Conservation (phyloP, 2,113 vertebrate species). For the Proteles cristata region DNA sequence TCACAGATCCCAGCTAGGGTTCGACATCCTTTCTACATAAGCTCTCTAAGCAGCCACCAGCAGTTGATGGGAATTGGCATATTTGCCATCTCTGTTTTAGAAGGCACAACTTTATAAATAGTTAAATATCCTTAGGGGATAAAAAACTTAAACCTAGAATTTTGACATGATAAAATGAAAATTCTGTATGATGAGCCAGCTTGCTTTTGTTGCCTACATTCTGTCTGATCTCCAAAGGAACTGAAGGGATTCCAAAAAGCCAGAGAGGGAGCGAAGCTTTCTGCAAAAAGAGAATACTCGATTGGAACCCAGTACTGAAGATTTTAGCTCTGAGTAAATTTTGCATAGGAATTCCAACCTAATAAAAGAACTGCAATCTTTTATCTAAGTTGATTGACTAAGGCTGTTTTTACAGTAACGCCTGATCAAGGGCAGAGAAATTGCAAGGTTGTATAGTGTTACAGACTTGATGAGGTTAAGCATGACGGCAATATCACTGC, state of each 20-base stretch:
- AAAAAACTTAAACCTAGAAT: constrained; percentile 57
- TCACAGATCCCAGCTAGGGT: not conserved
- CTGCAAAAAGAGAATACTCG: constrained; percentile 59
- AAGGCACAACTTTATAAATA: constrained; percentile 69
- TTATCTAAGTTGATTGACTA: constrained; percentile 30
- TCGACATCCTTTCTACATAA: not conserved
- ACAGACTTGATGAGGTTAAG: constrained; percentile 11
- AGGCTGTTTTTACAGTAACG: not conserved
- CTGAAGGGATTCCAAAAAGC: constrained; percentile 48
- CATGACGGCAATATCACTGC: not conserved
- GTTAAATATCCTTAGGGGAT: constrained; percentile 35
- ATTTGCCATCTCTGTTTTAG: constrained; percentile 47
- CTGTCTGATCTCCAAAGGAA: constrained; percentile 72
- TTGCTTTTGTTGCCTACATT: constrained; percentile 70
- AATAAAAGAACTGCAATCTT: constrained; percentile 30
- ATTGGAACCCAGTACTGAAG: constrained; percentile 1
- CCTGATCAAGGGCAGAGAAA: constrained; percentile 52
- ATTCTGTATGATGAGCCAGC: constrained; percentile 65
- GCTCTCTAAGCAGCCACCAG: constrained; percentile 6
- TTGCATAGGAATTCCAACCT: constrained; percentile 36
- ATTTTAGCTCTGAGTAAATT: constrained; percentile 31
- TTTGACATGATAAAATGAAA: constrained; percentile 57
- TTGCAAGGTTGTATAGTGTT: not conserved
- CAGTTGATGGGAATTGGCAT: constrained; percentile 23
- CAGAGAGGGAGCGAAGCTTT: not conserved